A percentile compares a stretch with the other conserved stretches of the same genome.
These are phyloP conservation scores for Protosalanx chinensis DNA, from an alignment of 2,797 vertebrate species.

Conservation along the genomic window DNA sequence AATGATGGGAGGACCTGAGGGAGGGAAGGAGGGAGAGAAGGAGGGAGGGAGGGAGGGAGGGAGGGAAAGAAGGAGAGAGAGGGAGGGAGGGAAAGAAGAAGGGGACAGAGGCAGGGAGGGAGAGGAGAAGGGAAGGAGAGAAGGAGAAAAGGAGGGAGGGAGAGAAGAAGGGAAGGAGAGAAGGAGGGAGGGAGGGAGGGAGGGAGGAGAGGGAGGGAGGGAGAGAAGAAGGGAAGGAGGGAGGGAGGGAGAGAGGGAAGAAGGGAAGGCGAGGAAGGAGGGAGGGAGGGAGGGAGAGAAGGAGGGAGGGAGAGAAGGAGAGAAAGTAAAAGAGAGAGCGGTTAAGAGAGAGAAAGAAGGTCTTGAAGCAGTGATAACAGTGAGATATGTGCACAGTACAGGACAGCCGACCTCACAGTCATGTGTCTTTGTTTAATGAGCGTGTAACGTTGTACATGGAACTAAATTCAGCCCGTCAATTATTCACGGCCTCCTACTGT, in stretches of 20 bases:
- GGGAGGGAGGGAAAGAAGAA: neutral
- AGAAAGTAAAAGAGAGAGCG: slow-evolving; percentile 7
- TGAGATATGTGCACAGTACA: neutral
- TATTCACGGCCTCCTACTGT: too few species aligned
- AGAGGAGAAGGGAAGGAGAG: neutral
- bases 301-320: neutral
- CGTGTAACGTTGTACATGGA: too few species aligned
- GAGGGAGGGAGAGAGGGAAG: neutral
- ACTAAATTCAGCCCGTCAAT: too few species aligned
- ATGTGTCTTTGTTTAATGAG: neutral
- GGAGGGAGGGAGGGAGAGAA: too few species aligned
- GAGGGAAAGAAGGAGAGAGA: slow-evolving; percentile 11
- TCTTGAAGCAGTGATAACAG: neutral
- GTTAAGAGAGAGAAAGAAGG: slow-evolving; percentile 14
- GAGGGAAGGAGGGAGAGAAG: slow-evolving; percentile 6
- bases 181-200: too few species aligned
- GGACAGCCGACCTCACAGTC: neutral
- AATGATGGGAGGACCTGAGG: slow-evolving; percentile 88
- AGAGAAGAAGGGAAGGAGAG: too few species aligned
- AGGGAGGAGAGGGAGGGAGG: too few species aligned
- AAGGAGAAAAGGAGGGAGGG: too few species aligned
- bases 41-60: neutral
- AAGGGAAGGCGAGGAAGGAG: too few species aligned
- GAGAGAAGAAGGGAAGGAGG: neutral
- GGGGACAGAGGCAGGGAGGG: too few species aligned